Evolutionary conservation across 2,888 invertebrate genomes (phyloP), one percentile per base, ranked within the genome.

Genomic region (Diplazon laetatorius): DNA sequence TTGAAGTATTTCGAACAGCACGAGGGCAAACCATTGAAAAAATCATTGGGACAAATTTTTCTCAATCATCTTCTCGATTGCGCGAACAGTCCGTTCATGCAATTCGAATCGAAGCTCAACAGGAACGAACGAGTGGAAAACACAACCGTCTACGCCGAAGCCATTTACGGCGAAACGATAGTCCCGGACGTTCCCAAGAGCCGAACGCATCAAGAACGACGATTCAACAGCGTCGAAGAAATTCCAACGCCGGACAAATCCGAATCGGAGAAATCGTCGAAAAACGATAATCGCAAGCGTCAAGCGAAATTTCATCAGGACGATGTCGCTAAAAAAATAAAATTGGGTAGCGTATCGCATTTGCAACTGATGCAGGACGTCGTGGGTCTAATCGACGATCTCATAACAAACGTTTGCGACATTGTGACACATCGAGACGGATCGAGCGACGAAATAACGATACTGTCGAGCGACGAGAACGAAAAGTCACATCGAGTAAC

Each of bases 1-100:
- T 92, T 98, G 4, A 98, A 97, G 91, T 96, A 95, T 89, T 92
- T 98, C 35, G 96, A 96, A 87, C 93, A 95, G 80, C 94, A 95
- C 83, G 95, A 95, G 86, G 94, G 94, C 59, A 95, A 95, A 90
- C 93, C 93, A 0, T 92, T 95, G 82, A 93, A 93, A 60, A 92
- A 91, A 81, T 93, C 92, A 55, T 91, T 93, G 2, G 95, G 93
- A 10, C 93, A 93, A 86, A 91, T 94, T 50, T 94, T 94, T 88
- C 92, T 91, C 83, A 92, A 92, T 80, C 94, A 92, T 87, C 92
- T 94, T 84, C 92, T 90, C 69, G 90, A 91, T 66, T 90, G 92
- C 57, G 90, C 92, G 0, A 89, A 89, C 16, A 91, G 92, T 68
- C 91, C 93, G 0, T 93, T 93, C 83, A 92, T 92, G 81, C 91